Base-by-base conservation (phyloP, 2,113 vertebrate species). In the Zapornia atra region DNA sequence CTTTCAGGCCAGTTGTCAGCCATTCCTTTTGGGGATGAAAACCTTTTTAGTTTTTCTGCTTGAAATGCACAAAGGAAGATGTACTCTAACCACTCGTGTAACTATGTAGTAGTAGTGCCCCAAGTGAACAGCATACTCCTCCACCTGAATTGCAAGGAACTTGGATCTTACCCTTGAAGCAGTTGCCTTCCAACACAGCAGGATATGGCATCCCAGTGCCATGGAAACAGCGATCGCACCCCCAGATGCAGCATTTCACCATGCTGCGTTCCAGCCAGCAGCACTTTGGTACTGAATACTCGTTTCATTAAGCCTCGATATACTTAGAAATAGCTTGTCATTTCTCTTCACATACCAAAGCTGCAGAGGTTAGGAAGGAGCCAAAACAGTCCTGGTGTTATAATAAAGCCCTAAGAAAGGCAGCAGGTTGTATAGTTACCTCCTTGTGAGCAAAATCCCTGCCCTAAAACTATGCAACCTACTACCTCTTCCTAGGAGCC, bases 391-490 rank as follows among this genome's bases (percentile, higher is more conserved):
- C 81, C 92, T 46, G 92, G 95, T 97, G 97, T 94, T 92, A 94
- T 76, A 96, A 94, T 94, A 97, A 98, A 98, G 98, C 98, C 98
- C 98, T 98, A 98, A 98, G 98, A 99, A 98, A 98, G 98, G 98
- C 98, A 98, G 98, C 98, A 98, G 98, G 98, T 98, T 98, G 98
- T 98, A 99, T 98, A 98, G 98, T 98, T 98, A 98, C 96, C 98
- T 98, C 97, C 98, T 97, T 98, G 94, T 88, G 98, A 98, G 98
- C 98, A 99, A 98, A 98, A 98, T 98, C 97, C 96, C 98, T 98
- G 98, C 98, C 98, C 98, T 98, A 98, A 98, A 98, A 98, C 98
- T 98, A 98, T 98, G 98, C 98, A 98, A 98, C 98, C 98, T 98
- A 98, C 98, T 98, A 98, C 98, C 98, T 98, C 98, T 98, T 98